phyloP scores from a whole-genome alignment of 2,888 invertebrate genomes.

The Argynnis bischoffii region DNA sequence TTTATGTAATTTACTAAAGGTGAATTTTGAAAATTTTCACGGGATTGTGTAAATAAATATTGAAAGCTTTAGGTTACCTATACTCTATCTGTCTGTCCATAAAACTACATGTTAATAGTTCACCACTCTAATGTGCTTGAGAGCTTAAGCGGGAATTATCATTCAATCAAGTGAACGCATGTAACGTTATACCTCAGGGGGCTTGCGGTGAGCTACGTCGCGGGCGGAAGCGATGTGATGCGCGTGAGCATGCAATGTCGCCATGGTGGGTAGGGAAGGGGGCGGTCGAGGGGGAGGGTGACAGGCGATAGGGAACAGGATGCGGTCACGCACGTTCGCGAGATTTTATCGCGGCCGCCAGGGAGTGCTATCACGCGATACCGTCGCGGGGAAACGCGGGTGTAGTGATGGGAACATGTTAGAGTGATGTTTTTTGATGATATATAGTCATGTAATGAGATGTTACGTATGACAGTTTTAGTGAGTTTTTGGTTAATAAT shows the following conservation, averaged over 20 bases:
- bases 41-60: no score
- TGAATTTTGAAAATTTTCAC: no score
- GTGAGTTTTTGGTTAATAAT: no score
- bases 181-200: slow-evolving; percentile 34
- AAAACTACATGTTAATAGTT: not conserved
- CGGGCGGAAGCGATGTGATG: slow-evolving; percentile 44
- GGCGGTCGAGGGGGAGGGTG: slow-evolving; percentile 29
- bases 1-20: no score
- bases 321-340: slow-evolving; percentile 67
- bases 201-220: slow-evolving; percentile 40
- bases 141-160: not conserved
- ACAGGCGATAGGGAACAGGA: slow-evolving; percentile 54
- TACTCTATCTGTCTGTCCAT: no score
- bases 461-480: no score
- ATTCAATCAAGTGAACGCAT: slow-evolving; percentile 3
- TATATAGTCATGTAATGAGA: not conserved
- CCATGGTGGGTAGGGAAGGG: slow-evolving; percentile 10
- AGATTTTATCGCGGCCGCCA: slow-evolving; percentile 45
- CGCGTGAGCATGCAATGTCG: slow-evolving; percentile 40
- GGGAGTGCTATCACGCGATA: slow-evolving; percentile 39
- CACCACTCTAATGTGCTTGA: not conserved
- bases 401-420: slow-evolving; percentile 31
- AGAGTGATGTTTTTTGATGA: not conserved
- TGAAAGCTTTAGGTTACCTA: no score
- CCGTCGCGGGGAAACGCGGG: slow-evolving; percentile 32